A percentile compares a stretch with the other conserved stretches of the same genome.
These are phyloP conservation scores for Drosophila mayaguana DNA, from an alignment of 2,888 invertebrate species.

Conservation along the genomic window DNA sequence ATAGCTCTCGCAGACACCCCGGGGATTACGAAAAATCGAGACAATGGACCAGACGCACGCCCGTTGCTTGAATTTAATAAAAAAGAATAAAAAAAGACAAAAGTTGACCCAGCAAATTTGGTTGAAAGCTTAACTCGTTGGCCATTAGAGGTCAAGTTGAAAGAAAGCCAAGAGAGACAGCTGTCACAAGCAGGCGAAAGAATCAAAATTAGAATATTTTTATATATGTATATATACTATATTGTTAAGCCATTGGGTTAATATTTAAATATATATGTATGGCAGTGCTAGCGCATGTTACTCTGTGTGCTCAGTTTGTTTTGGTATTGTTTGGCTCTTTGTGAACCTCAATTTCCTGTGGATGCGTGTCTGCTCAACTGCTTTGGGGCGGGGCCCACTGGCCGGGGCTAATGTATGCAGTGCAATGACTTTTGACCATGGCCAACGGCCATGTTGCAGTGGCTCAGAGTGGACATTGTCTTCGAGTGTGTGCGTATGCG, in stretches of 20 bases:
- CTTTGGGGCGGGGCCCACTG: constrained; percentile 20
- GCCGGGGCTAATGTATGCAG: constrained; percentile 27
- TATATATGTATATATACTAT: too few species aligned
- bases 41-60: constrained; percentile 41
- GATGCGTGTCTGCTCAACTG: constrained; percentile 4
- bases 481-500: constrained; percentile 18
- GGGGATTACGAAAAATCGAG: constrained; percentile 35
- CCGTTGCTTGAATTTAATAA: constrained; percentile 42
- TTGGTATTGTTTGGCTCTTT: constrained; percentile 8
- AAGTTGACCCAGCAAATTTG: constrained; percentile 42
- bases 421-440: constrained; percentile 32
- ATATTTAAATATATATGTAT: too few species aligned
- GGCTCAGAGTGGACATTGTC: constrained; percentile 26
- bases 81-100: neutral
- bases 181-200: neutral
- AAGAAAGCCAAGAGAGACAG: neutral
- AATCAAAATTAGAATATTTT: neutral
- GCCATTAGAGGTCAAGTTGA: constrained; percentile 28
- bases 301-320: neutral
- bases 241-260: too few species aligned
- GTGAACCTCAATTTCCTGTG: constrained; percentile 6
- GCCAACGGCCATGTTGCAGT: constrained; percentile 15
- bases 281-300: neutral
- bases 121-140: neutral
- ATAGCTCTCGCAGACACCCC: constrained; percentile 46